These are phyloP conservation scores for Lamprotornis superbus DNA, from an alignment of 2,113 vertebrate genomes.

Conservation along the genomic window DNA sequence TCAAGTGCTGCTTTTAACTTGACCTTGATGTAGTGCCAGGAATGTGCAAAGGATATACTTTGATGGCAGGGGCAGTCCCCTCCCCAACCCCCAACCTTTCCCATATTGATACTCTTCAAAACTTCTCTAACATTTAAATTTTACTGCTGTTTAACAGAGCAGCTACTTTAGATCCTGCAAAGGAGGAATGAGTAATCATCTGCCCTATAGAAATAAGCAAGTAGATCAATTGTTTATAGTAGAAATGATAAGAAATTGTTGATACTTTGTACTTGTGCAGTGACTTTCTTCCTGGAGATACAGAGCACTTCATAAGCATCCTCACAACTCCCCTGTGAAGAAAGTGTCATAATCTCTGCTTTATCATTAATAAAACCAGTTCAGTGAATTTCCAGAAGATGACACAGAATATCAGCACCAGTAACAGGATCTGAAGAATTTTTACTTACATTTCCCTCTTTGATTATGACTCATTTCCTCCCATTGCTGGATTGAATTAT, in stretches of 20 bases:
- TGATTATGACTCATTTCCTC: conserved; percentile 34
- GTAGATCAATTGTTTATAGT: neutral
- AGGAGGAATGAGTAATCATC: neutral
- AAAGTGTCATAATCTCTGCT: neutral
- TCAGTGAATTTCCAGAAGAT: conserved; percentile 16
- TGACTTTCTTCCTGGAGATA: conserved; percentile 2
- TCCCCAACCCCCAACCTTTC: neutral
- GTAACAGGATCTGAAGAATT: conserved; percentile 15
- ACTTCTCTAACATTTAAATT: conserved; percentile 14
- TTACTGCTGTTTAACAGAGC: neutral
- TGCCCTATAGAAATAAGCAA: neutral
- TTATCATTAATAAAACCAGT: neutral
- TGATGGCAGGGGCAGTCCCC: conserved; percentile 33
- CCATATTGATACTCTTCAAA: neutral
- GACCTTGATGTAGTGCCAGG: conserved; percentile 85
- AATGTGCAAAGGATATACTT: conserved; percentile 72
- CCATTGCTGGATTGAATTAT: neutral
- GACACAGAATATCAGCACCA: neutral
- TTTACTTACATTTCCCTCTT: neutral
- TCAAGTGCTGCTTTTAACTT: conserved; percentile 74
- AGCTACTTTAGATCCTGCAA: neutral
- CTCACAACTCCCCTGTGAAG: neutral
- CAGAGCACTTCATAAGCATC: neutral
- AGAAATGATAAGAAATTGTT: neutral
- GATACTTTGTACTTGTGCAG: neutral